Evolutionary conservation across 2,797 vertebrate species (phyloP), one percentile per base, ranked within the genome.

Genomic region (Malurus splendens): DNA sequence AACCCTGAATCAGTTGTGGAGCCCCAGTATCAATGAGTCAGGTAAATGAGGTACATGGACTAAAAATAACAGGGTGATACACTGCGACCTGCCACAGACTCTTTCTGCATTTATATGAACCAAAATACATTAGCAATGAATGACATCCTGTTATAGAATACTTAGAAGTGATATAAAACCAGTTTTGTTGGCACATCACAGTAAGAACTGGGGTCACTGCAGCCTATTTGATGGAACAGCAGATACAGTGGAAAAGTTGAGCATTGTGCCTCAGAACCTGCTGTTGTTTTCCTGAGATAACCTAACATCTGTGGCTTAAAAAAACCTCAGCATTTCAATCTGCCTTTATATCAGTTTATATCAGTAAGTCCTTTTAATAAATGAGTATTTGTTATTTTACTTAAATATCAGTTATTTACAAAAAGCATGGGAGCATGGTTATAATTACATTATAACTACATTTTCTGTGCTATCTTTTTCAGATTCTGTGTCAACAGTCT

Each of bases 21-120:
- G 71, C n/a, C 71, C 59, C 54, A 32, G 61, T 76, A 71, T 74
- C 90, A 90, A 79, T 55, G 64, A 93, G 33, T 57, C 86, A 92
- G 67, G 71, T 68, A 87, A 93, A 90, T 66, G 80, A 87, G 54
- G 48, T 85, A 83, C 87, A 41, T 28, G 59, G 70, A 61, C 87
- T 90, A 75, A 93, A 94, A 94, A 91, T 84, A 90, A 90, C 48
- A 60, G 51, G 57, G 85, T 82, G 75, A 81, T 84, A 81, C 54
- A 36, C 75, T 82, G 20, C 44, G 84, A 86, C 83, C 72, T 66
- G 48, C 78, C 72, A 86, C 28, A 84, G 73, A 64, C 84, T 89
- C 76, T 56, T 89, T 88, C 70, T 75, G 68, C 47, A 65, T 94
- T 92, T 88, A 57, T 85, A 85, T 62, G 70, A 95, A 90, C 42